phyloP scores from a whole-genome alignment of 2,797 vertebrate species.

The Scleropages formosus region DNA sequence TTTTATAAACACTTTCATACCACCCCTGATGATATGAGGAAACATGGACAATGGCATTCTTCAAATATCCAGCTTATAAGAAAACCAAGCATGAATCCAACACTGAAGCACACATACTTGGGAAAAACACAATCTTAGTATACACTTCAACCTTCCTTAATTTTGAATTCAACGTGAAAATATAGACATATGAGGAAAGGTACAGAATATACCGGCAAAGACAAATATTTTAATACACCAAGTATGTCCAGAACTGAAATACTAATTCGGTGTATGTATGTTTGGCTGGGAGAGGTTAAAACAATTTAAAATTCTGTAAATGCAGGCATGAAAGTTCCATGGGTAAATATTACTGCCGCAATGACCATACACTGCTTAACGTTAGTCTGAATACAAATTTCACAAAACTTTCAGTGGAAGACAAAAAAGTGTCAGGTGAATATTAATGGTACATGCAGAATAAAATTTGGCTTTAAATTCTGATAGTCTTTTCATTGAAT shows the following conservation, averaged over 20 bases:
- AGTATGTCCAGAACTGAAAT: constrained; percentile 1
- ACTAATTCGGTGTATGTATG: not conserved
- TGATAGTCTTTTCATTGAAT: constrained; percentile 43
- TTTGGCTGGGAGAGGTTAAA: not conserved
- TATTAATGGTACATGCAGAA: not conserved
- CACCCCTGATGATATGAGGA: not conserved
- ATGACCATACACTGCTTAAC: constrained; percentile 9
- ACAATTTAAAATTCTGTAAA: not conserved
- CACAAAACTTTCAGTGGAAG: not conserved
- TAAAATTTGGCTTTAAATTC: not conserved
- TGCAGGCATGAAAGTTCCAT: constrained; percentile 13
- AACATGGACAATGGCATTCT: not conserved
- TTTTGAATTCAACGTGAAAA: not conserved
- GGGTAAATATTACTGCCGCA: not conserved
- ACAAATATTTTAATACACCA: constrained; percentile 17
- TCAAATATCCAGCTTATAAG: too few species aligned
- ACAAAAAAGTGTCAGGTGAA: not conserved
- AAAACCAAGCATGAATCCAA: too few species aligned
- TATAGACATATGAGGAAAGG: not conserved
- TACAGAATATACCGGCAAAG: not conserved
- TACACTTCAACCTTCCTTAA: not conserved
- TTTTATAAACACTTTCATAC: too few species aligned
- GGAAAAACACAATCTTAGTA: too few species aligned
- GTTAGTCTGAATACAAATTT: not conserved
- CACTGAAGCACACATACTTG: too few species aligned